Conservation (phyloP, 2,113 vertebrate species). For the Cheirogaleus medius region DNA sequence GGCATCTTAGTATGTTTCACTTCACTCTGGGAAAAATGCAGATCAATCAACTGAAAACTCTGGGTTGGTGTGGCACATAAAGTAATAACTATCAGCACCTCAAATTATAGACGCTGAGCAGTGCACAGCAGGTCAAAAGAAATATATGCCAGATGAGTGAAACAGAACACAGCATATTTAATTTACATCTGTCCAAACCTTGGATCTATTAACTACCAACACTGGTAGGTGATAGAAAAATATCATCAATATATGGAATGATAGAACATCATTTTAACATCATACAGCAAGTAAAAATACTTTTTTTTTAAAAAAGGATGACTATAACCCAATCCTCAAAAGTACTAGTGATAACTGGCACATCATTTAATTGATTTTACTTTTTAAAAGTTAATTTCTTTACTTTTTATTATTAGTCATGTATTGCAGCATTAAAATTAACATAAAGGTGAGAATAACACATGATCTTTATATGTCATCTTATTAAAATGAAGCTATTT, state of each 20-base stretch:
- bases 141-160: neutral
- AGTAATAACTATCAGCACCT: neutral
- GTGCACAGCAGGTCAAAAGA: neutral
- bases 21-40: neutral
- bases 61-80: neutral
- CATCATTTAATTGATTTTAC: conserved; percentile 84
- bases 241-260: neutral
- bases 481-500: conserved; percentile 91
- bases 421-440: conserved; percentile 84
- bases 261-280: conserved; percentile 37
- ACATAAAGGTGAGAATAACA: conserved; percentile 88
- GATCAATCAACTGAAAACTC: neutral
- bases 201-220: neutral
- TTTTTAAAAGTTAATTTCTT: conserved; percentile 88
- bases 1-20: neutral
- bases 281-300: conserved; percentile 44
- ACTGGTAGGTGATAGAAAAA: neutral
- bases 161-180: neutral
- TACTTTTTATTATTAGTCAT: conserved; percentile 88
- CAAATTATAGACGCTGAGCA: neutral
- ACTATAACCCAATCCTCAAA: conserved; percentile 73
- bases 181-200: neutral
- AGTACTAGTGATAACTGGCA: conserved; percentile 72
- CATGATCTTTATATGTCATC: conserved; percentile 87
- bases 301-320: conserved; percentile 31